Evolutionary conservation across 2,113 vertebrate species (phyloP).

Genomic region (Ageneiosus marmoratus): DNA sequence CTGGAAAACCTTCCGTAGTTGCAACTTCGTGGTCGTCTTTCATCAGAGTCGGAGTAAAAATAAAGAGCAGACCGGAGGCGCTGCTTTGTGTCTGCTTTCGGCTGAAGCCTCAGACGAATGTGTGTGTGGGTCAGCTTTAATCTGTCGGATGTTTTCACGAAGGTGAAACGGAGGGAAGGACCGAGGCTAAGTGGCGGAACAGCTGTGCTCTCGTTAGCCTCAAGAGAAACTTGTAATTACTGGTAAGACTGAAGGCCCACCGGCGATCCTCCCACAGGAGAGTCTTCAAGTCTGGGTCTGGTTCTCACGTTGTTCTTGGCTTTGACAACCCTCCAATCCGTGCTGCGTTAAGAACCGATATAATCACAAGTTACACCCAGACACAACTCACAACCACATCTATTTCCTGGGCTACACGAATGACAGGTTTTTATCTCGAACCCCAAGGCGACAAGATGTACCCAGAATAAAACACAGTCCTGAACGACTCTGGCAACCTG

Average conservation of each 20-base stretch:
- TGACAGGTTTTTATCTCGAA: not conserved
- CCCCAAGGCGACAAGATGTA: not conserved
- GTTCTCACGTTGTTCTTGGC: slow-evolving; percentile 25
- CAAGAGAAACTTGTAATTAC: slow-evolving; percentile 50
- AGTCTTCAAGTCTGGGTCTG: slow-evolving; percentile 39
- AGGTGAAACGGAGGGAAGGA: slow-evolving; percentile 33
- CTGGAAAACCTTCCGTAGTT: not conserved
- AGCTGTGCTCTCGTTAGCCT: slow-evolving; percentile 46
- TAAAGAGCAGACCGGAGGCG: not conserved
- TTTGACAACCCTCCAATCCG: slow-evolving; percentile 7
- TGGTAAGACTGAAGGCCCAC: slow-evolving; percentile 29
- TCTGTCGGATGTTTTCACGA: slow-evolving; percentile 22
- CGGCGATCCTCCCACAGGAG: slow-evolving; percentile 28
- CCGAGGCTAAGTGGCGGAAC: slow-evolving; percentile 8
- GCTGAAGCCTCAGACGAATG: not conserved
- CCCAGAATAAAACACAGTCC: not conserved
- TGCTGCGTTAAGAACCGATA: not conserved
- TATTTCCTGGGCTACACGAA: not conserved
- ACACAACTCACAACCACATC: not conserved
- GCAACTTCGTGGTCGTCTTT: not conserved
- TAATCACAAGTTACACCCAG: not conserved
- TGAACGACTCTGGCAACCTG: not conserved
- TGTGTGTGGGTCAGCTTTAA: not conserved
- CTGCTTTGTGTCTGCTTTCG: slow-evolving; percentile 1
- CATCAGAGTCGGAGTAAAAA: not conserved